Percentiles rank a stretch among this genome's conserved stretches.
Conservation (phyloP, 2,113 vertebrate species). For the Formicarius rufipectus region DNA sequence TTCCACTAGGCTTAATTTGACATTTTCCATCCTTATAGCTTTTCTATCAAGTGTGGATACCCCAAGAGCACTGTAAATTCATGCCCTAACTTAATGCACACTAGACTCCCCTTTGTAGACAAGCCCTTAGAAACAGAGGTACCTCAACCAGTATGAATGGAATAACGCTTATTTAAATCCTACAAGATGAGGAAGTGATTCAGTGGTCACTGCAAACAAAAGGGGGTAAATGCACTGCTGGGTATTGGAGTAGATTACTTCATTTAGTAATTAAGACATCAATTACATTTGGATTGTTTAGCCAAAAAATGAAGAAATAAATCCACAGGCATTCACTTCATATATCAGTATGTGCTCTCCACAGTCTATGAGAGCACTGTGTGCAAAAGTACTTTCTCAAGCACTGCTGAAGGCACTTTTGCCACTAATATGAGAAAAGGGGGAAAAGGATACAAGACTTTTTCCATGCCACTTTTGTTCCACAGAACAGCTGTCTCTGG, state of each 20-base stretch:
- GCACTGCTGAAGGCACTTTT: background rate
- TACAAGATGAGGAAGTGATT: background rate
- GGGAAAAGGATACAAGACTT: background rate
- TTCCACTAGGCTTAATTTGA: constrained; percentile 30
- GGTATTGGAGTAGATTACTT: background rate
- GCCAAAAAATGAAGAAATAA: background rate
- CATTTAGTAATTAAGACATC: background rate
- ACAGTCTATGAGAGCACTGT: background rate
- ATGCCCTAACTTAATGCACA: background rate
- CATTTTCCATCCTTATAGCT: constrained; percentile 22
- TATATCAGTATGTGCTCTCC: background rate
- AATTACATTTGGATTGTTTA: background rate
- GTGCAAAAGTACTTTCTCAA: background rate
- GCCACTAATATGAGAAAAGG: background rate
- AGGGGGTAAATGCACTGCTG: background rate
- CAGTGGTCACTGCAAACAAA: background rate
- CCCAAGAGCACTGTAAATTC: constrained; percentile 10
- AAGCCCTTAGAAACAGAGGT: background rate
- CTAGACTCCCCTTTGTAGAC: background rate
- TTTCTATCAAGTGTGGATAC: background rate
- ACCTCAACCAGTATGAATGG: background rate
- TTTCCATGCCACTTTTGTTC: background rate
- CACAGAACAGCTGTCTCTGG: background rate
- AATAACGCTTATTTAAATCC: background rate
- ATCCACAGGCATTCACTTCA: background rate